Conservation (phyloP, 2,888 invertebrate species). For the Pseudanteris insignis region DNA sequence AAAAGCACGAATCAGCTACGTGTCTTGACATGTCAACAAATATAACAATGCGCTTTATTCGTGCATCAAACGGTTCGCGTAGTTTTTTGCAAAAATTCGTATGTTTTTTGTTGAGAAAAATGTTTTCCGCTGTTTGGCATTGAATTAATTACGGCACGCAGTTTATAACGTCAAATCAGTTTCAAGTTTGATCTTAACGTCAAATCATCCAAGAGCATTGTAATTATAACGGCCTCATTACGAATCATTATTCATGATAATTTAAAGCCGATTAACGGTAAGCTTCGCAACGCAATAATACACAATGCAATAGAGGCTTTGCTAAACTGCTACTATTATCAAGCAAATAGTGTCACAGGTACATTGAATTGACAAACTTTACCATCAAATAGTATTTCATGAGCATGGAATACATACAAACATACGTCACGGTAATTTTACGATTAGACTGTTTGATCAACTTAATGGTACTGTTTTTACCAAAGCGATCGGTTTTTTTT, state of each 20-base stretch:
- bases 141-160: slow-evolving; percentile 25
- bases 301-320: slow-evolving; percentile 22
- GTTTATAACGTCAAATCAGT: slow-evolving; percentile 8
- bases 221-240: slow-evolving; percentile 32
- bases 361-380: slow-evolving; percentile 25
- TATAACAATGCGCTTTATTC: slow-evolving; percentile 11
- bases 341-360: slow-evolving; percentile 26
- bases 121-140: slow-evolving; percentile 7
- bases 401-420: too few species aligned
- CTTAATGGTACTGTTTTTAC: too few species aligned
- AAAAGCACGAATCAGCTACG: too few species aligned
- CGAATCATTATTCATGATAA: slow-evolving; percentile 42
- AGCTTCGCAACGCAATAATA: slow-evolving; percentile 24
- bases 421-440: too few species aligned
- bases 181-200: slow-evolving; percentile 27
- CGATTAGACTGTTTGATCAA: too few species aligned
- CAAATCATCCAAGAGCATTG: slow-evolving; percentile 27
- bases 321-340: slow-evolving; percentile 20
- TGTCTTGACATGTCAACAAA: slow-evolving; percentile 5
- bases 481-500: too few species aligned
- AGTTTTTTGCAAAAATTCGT: slow-evolving; percentile 1
- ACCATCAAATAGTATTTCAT: slow-evolving; percentile 13
- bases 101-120: too few species aligned
- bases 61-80: slow-evolving; percentile 9
- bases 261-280: slow-evolving; percentile 39